Evolutionary conservation across 2,113 vertebrate genomes (phyloP).

Genomic region (Mormyrus lacerda): DNA sequence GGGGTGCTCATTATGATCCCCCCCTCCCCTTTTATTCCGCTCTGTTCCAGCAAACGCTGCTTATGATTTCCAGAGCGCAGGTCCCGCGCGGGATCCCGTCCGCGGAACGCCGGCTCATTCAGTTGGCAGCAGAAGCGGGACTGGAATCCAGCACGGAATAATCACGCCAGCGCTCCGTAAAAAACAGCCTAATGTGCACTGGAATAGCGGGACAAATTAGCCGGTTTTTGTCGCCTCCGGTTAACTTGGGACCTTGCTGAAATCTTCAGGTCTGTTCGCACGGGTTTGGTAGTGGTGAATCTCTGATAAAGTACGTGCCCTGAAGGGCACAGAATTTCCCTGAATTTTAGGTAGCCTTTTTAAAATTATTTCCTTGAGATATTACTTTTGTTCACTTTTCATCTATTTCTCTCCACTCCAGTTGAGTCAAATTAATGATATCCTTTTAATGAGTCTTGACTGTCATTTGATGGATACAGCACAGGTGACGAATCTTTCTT

Average conservation of each 20-base stretch:
- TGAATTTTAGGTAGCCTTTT: neutral
- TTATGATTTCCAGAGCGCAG: neutral
- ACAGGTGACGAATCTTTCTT: neutral
- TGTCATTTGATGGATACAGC: neutral
- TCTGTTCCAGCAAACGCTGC: neutral
- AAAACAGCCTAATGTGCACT: neutral
- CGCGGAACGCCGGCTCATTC: no score
- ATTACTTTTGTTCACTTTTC: neutral
- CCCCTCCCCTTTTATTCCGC: no score
- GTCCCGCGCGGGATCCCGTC: neutral
- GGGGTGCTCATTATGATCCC: neutral
- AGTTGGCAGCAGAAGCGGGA: neutral
- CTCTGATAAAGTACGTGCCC: neutral
- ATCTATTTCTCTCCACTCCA: neutral
- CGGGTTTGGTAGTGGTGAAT: neutral
- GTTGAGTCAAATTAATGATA: neutral
- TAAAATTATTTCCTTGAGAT: neutral
- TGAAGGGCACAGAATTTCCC: neutral
- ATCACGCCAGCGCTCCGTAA: neutral
- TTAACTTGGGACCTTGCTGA: neutral
- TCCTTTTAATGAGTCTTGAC: neutral
- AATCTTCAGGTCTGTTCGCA: neutral
- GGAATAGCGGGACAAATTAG: neutral
- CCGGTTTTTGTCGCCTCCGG: neutral
- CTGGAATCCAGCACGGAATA: neutral